These are phyloP conservation scores for Dicyrtomina minuta DNA, from an alignment of 2,888 invertebrate species.

Conservation along the genomic window DNA sequence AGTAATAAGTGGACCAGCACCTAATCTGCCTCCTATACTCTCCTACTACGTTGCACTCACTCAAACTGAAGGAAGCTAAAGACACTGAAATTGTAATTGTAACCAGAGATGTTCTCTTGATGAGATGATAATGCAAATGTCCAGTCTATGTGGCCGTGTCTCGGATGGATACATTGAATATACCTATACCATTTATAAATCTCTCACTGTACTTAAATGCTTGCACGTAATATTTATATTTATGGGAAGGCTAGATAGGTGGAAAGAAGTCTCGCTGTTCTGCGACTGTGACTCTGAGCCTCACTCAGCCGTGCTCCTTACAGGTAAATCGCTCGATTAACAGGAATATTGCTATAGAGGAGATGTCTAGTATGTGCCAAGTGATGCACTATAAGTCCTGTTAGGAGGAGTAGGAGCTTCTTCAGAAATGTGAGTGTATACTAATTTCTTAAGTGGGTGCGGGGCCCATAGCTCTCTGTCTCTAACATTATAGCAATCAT, in stretches of 20 bases:
- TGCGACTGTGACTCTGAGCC: no score
- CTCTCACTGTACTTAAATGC: neutral
- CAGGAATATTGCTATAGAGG: neutral
- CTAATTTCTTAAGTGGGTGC: slow-evolving; percentile 26
- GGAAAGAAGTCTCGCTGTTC: neutral
- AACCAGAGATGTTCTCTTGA: neutral
- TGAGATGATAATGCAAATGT: slow-evolving; percentile 8
- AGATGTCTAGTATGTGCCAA: neutral
- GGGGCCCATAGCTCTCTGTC: slow-evolving; percentile 16
- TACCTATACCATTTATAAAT: neutral
- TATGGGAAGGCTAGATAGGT: neutral
- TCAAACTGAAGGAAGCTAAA: no score
- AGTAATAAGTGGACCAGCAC: no score
- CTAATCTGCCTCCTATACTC: no score
- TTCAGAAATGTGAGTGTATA: slow-evolving; percentile 14
- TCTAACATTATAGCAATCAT: neutral
- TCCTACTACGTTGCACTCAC: no score
- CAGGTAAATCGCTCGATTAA: neutral
- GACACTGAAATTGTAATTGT: neutral
- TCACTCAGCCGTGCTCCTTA: neutral
- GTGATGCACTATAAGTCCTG: slow-evolving; percentile 23
- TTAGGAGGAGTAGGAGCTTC: slow-evolving; percentile 1
- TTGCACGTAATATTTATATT: neutral
- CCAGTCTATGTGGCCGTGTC: neutral
- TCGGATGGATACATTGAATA: no score